phyloP scores from a whole-genome alignment of 2,113 vertebrate genomes.

The Trochalopteron elliotii region DNA sequence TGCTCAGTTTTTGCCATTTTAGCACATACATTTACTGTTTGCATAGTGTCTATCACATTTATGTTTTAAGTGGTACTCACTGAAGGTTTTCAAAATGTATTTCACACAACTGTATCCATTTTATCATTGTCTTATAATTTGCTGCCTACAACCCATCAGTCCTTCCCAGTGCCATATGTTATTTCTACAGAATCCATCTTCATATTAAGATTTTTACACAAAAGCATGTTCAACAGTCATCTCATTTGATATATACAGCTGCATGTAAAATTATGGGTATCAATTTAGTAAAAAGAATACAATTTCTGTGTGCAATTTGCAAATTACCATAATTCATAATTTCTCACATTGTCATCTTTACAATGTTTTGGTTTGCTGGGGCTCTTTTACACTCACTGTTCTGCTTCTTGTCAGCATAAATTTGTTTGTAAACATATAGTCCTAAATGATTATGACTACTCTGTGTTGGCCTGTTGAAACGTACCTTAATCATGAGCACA shows the following conservation, averaged over 20 bases:
- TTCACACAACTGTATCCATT: not conserved
- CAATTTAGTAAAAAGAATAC: not conserved
- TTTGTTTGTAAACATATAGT: not conserved
- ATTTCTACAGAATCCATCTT: not conserved
- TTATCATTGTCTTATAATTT: not conserved
- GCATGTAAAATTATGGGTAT: not conserved
- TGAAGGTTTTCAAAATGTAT: not conserved
- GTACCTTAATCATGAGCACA: not conserved
- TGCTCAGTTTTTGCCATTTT: not conserved
- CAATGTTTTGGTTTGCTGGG: not conserved
- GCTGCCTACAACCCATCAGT: not conserved
- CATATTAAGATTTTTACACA: not conserved
- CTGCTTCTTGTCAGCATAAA: not conserved
- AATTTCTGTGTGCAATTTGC: not conserved
- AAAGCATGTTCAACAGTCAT: not conserved
- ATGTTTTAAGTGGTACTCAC: not conserved
- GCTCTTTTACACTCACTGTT: not conserved
- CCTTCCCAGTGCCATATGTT: not conserved
- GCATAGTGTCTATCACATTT: not conserved
- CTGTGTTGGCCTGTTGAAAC: not conserved
- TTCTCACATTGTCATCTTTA: not conserved
- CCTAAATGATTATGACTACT: not conserved
- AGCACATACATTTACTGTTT: not conserved
- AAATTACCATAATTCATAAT: not conserved
- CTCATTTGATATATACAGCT: not conserved